Conservation (phyloP, 2,888 invertebrate species). For the Diplazon laetatorius region DNA sequence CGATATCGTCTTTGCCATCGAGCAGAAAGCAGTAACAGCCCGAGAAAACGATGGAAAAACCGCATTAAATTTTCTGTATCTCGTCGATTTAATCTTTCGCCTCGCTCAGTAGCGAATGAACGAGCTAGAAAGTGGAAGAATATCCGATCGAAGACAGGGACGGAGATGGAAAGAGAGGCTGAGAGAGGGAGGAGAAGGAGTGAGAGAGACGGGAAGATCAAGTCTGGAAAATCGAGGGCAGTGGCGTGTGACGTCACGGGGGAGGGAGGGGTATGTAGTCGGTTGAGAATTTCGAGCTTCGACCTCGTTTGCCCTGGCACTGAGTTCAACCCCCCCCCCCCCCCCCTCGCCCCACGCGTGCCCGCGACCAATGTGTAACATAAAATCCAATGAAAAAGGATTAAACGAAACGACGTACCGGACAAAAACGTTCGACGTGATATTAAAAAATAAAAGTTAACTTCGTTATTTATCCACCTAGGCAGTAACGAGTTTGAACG, state of each 20-base stretch:
- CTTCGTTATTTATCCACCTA: not conserved
- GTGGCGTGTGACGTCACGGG: slow-evolving; percentile 12
- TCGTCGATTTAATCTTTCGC: slow-evolving; percentile 68
- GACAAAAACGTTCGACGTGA: not conserved
- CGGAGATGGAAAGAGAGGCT: not conserved
- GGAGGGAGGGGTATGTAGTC: not conserved
- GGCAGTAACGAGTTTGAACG: no score
- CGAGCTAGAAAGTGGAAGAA: slow-evolving; percentile 49
- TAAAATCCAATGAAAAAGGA: slow-evolving; percentile 17
- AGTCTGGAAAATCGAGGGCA: slow-evolving; percentile 39
- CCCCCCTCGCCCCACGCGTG: not conserved
- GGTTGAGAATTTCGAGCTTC: slow-evolving; percentile 9
- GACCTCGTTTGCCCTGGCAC: slow-evolving; percentile 27
- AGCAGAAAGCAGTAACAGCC: slow-evolving; percentile 47
- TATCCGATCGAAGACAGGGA: slow-evolving; percentile 14
- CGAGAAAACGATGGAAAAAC: slow-evolving; percentile 43
- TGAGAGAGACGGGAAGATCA: slow-evolving; percentile 18
- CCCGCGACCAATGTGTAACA: slow-evolving; percentile 4
- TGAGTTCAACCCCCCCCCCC: not conserved
- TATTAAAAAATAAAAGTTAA: slow-evolving; percentile 11
- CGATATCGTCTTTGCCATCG: slow-evolving; percentile 57
- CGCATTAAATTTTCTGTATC: slow-evolving; percentile 68
- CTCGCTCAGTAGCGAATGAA: slow-evolving; percentile 62
- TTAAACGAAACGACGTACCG: slow-evolving; percentile 9
- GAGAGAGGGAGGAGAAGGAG: slow-evolving; percentile 12